Conservation (phyloP, 2,888 invertebrate species). For the Eudemis profundana region DNA sequence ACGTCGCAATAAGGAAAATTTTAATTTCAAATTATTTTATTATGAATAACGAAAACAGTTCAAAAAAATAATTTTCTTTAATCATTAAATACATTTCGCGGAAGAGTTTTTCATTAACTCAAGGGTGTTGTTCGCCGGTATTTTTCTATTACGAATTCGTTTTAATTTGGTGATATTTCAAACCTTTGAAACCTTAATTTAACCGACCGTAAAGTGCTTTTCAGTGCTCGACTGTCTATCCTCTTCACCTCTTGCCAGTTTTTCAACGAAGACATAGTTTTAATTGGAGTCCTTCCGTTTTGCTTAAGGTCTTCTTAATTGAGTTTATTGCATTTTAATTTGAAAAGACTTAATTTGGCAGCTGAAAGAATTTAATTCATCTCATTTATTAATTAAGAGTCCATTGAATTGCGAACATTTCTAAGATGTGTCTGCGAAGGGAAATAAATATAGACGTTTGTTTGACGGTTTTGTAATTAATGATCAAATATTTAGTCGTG, state of each 20-base stretch:
- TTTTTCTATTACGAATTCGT: conserved; percentile 52
- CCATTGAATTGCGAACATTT: conserved; percentile 40
- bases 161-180: conserved; percentile 60
- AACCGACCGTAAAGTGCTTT: conserved; percentile 67
- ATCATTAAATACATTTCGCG: conserved; percentile 46
- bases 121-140: conserved; percentile 46
- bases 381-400: conserved; percentile 55
- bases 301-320: conserved; percentile 67
- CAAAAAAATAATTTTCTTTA: conserved; percentile 31
- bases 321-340: conserved; percentile 68
- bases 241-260: conserved; percentile 66
- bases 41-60: conserved; percentile 30
- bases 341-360: conserved; percentile 58
- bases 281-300: conserved; percentile 75
- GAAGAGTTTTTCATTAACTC: conserved; percentile 52
- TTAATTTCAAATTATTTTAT: conserved; percentile 29
- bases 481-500: not conserved
- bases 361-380: conserved; percentile 55
- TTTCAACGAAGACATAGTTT: conserved; percentile 72
- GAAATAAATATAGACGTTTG: not conserved
- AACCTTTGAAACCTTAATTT: conserved; percentile 64
- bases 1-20: conserved; percentile 15
- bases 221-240: conserved; percentile 62
- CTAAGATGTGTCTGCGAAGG: conserved; percentile 10
- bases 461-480: not conserved